Evolutionary conservation across 2,888 invertebrate genomes (phyloP).

Genomic region (Scaptomyza tumidula): DNA sequence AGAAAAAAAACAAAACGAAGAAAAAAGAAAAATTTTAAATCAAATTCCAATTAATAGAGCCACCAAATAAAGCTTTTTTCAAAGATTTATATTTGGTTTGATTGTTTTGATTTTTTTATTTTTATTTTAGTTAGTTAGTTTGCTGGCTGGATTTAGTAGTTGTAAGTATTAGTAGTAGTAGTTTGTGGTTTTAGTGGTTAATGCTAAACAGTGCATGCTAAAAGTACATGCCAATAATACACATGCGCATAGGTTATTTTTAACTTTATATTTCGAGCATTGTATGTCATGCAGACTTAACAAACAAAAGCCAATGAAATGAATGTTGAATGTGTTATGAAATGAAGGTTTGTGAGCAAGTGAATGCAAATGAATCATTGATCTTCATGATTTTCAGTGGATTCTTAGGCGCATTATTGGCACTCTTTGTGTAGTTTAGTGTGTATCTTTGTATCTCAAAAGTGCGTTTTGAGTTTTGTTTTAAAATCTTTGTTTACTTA

Average conservation of each 20-base stretch:
- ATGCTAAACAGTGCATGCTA: slow-evolving; percentile 64
- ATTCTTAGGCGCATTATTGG: slow-evolving; percentile 63
- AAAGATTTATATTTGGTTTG: slow-evolving; percentile 12
- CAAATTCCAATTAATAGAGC: slow-evolving; percentile 60
- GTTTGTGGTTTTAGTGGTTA: slow-evolving; percentile 38
- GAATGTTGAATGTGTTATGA: slow-evolving; percentile 22
- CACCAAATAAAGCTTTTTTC: slow-evolving; percentile 11
- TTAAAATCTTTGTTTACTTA: slow-evolving; percentile 49
- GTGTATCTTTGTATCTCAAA: slow-evolving; percentile 25
- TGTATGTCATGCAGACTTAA: slow-evolving; percentile 38
- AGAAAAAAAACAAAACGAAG: slow-evolving; percentile 25
- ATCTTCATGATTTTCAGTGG: slow-evolving; percentile 22
- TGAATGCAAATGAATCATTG: slow-evolving; percentile 8
- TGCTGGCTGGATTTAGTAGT: slow-evolving; percentile 51
- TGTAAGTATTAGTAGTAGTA: neutral
- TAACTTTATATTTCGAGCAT: neutral
- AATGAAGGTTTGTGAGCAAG: slow-evolving; percentile 4
- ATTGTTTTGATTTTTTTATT: slow-evolving; percentile 1
- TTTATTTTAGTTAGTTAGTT: slow-evolving; percentile 42
- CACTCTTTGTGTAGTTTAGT: slow-evolving; percentile 42
- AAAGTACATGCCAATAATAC: slow-evolving; percentile 71
- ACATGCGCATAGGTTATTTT: slow-evolving; percentile 51
- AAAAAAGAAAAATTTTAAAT: slow-evolving; percentile 38
- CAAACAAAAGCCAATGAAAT: slow-evolving; percentile 20
- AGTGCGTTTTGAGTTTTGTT: slow-evolving; percentile 25